Percentiles rank a stretch among this genome's conserved stretches.
Evolutionary conservation across 2,113 vertebrate species (phyloP).

Genomic region (Forbesichthys papilliferus): DNA sequence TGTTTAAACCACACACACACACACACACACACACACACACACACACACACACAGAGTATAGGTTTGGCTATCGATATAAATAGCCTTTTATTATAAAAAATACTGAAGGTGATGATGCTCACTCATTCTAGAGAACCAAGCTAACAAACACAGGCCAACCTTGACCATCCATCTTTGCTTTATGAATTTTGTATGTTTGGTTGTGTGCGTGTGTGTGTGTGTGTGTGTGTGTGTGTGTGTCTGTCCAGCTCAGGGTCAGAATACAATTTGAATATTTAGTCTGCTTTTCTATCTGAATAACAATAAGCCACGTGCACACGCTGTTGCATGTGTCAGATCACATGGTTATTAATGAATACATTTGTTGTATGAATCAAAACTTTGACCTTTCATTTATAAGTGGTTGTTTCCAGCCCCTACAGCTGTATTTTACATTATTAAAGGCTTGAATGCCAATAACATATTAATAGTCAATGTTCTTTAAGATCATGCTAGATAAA

Average conservation of each 20-base stretch:
- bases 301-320: constrained; percentile 40
- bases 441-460: too few species aligned
- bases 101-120: constrained; percentile 34
- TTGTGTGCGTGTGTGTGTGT: constrained; percentile 10
- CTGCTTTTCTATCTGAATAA: constrained; percentile 68
- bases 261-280: constrained; percentile 72
- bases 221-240: constrained; percentile 44
- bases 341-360: neutral
- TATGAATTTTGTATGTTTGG: neutral
- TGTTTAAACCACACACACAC: constrained; percentile 28
- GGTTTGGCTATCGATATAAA: constrained; percentile 58
- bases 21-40: constrained; percentile 26
- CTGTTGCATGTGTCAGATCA: neutral
- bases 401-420: too few species aligned
- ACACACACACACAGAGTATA: constrained; percentile 20
- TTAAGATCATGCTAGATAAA: too few species aligned
- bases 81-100: constrained; percentile 64
- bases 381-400: too few species aligned
- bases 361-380: constrained; percentile 10
- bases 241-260: constrained; percentile 67
- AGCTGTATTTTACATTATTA: too few species aligned
- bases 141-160: constrained; percentile 12
- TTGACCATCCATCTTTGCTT: too few species aligned
- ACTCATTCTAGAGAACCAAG: constrained; percentile 44
- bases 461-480: too few species aligned